Base-by-base conservation (phyloP, 2,888 invertebrate species). In the Drosophila anomalipes region DNA sequence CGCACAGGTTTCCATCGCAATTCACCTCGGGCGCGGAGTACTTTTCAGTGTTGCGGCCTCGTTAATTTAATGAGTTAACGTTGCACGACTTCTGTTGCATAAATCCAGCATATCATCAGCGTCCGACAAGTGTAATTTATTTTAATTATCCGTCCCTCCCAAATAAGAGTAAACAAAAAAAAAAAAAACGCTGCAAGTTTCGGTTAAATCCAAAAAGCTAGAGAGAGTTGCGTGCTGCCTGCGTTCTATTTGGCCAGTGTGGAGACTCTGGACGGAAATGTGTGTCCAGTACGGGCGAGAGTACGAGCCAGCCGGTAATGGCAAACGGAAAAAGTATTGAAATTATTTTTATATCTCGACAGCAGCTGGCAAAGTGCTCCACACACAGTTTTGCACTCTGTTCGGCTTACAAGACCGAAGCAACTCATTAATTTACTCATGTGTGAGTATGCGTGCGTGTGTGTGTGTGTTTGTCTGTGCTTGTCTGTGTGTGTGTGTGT, bases 61-160 rank as follows among this genome's bases (percentile, higher is more conserved):
- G 77, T 86, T 83, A 76, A 83, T 76, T 82, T 82, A 83, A 86
- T 77, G 76, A 73, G 69, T 57, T 51, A 44, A 69, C 74, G 54
- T 68, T 52, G 60, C 56, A 32, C 54, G 70, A 79, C 82, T 63
- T 66, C 74, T 82, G 79, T 74, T 77, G 82, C 79, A 86, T 81
- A 89, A 90, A 87, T 86, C 82, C 79, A 47, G 75, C 63, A 82
- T 75, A 72, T 81, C 81, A 70, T 47, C 70, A 47, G 59, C 62
- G 70, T 41, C 28, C 79, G 80, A 79, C 87, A 81, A 82, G 82
- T 80, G 88, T 90, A 89, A 92, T 92, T 91, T 89, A 91, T 91
- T 92, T 92, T 91, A 91, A 92, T 91, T 91, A 91, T 91, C 86
- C 19, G 14, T 79, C n/a, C 10, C 41, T n/a, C 41, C n/a, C n/a